These are phyloP conservation scores for Dolomedes plantarius DNA, from an alignment of 2,888 invertebrate genomes.

Conservation along the genomic window DNA sequence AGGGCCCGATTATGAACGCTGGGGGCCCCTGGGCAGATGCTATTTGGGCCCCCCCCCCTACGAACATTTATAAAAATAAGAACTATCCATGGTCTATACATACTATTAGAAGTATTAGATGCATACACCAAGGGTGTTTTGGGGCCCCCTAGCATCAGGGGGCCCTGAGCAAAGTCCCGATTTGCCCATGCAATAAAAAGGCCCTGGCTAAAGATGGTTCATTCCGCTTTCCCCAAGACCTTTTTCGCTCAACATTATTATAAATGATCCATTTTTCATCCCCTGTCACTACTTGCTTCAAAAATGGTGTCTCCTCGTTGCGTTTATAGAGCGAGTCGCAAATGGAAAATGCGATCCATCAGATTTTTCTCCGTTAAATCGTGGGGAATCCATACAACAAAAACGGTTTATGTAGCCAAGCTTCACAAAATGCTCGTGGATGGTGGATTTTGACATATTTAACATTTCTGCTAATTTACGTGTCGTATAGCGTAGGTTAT, in stretches of 20 bases:
- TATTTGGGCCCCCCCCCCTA: too few species aligned
- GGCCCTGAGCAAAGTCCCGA: too few species aligned
- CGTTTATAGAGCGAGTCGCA: slow-evolving; percentile 24
- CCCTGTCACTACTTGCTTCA: slow-evolving; percentile 38
- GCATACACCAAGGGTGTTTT: too few species aligned
- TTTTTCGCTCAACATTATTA: slow-evolving; percentile 31
- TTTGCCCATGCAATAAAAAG: too few species aligned
- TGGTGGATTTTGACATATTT: slow-evolving; percentile 32
- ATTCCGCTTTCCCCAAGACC: slow-evolving; percentile 18
- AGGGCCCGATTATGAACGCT: too few species aligned
- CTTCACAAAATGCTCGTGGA: slow-evolving; percentile 27
- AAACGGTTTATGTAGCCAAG: slow-evolving; percentile 20
- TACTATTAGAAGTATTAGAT: too few species aligned
- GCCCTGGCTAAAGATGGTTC: slow-evolving; percentile 27
- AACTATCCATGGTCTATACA: too few species aligned
- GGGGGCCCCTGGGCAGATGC: too few species aligned
- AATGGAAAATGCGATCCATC: slow-evolving; percentile 7
- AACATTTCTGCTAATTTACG: neutral
- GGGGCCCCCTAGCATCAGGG: too few species aligned
- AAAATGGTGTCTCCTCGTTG: slow-evolving; percentile 17
- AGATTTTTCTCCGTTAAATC: slow-evolving; percentile 20
- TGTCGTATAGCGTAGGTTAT: slow-evolving; percentile 6
- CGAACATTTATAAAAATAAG: too few species aligned
- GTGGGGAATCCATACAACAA: slow-evolving; percentile 31
- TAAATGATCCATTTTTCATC: slow-evolving; percentile 42